phyloP scores from a whole-genome alignment of 1,140 invertebrate species.

The Galendromus occidentalis region DNA sequence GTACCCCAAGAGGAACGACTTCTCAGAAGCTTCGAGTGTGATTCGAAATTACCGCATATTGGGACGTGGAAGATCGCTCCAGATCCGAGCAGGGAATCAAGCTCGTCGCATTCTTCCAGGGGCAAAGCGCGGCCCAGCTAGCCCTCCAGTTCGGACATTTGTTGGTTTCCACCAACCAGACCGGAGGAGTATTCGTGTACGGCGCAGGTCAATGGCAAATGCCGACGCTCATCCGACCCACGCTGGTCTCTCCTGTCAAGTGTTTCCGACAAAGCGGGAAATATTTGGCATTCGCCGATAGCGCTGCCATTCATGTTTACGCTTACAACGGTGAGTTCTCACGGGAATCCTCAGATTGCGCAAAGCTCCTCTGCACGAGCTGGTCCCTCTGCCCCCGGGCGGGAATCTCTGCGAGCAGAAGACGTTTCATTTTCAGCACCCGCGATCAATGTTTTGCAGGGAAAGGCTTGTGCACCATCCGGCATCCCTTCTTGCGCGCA shows the following conservation, averaged over 20 bases:
- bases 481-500: background rate
- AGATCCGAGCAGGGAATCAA: no score
- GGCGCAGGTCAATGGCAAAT: background rate
- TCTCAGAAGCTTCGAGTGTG: no score
- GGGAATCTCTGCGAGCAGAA: no score
- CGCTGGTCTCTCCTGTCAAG: background rate
- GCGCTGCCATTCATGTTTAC: background rate
- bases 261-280: background rate
- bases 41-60: no score
- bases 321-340: background rate
- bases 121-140: background rate
- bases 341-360: no score
- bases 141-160: background rate
- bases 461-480: background rate
- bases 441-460: background rate
- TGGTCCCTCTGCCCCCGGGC: no score
- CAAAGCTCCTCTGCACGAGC: no score
- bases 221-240: background rate
- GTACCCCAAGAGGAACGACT: no score
- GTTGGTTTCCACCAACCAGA: background rate
- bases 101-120: background rate
- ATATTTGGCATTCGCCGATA: background rate
- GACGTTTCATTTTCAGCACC: no score
- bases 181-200: background rate
- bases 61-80: no score